Evolutionary conservation across 2,888 invertebrate species (phyloP), one percentile per base, ranked within the genome.

Genomic region (Bellardia bayeri): DNA sequence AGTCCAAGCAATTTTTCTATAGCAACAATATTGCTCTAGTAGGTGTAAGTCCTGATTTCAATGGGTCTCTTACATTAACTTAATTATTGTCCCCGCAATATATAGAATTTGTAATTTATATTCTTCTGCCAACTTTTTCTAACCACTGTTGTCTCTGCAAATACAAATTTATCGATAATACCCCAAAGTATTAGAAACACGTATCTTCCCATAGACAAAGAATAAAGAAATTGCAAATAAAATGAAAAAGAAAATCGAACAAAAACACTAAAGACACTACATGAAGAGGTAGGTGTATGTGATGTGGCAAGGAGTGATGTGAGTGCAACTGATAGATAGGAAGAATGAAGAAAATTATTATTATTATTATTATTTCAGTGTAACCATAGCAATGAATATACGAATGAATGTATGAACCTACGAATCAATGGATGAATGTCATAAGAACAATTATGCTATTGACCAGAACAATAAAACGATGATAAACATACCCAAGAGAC

Each of bases 391-490:
- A 87, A 76, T 81, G 71, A 58, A 63, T 56, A 58, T 64, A 72
- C 58, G 68, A 68, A 45, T 23, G 5, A 14, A 63, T 5, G 5
- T 9, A 63, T 6, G 58, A 49, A 69, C 37, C 37, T 61, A 42
- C n/a, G 54, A 33, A 82, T 74, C 23, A 82, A 66, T 79, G 40
- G 40, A 63, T 79, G 82, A 85, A 87, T 85, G 75, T 64, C 74
- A 82, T 69, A 79, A 79, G 64, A 87, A 85, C 82, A 87, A 82
- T 87, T 87, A 82, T 85, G 82, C 82, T 79, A 79, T 85, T 87
- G 87, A 87, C 78, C 58, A 79, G 85, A 85, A 85, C 87, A 87
- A 87, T 87, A 79, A 85, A 79, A 75, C 63, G 6, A 79, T 85
- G 69, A 85, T 87, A 82, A 87, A 82, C 85, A 79, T 82, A 82